Base-by-base conservation (phyloP, 2,888 invertebrate genomes). In the Endotricha flammealis region DNA sequence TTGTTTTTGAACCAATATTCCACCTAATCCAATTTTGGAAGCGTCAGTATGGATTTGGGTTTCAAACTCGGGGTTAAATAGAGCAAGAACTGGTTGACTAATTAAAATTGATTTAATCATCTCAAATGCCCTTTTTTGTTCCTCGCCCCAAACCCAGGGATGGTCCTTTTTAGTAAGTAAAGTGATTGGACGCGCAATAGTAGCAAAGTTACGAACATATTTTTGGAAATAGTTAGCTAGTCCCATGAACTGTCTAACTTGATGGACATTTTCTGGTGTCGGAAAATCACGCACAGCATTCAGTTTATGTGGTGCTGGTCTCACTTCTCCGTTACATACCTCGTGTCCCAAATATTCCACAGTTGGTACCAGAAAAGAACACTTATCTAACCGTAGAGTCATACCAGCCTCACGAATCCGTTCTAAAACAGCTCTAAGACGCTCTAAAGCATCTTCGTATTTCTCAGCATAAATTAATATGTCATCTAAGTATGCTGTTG, bases 171-270 rank as follows among this genome's bases (percentile, higher is more conserved):
- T 16, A 4, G 16, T 16, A 16, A 16, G 6, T 4, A 16, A 3
- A 4, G 16, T 16, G 16, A 16, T 16, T 4, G 16, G 16, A 6
- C 16, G 16, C 6, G 16, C 16, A 16, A 16, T 16, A 4, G 4
- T 6, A 16, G 32, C 32, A 13, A 32, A 32, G 13, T 13, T 13
- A 8, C 6, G 8, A 1, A 32, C 13, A n/a, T 22, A 13, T 23
- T 40, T 41, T 5, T 43, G 27, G 29, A 41, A 45, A 28, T 43
- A 43, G n/a, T 40, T 43, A 1, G 44, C 38, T 9, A 47, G 24
- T 3, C 45, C 48, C 13, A 48, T 9, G 23, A 48, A 48, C 14
- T 45, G 45, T 5, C 48, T 38, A 1, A 42, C 11, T 13, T 48
- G 36, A 23, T 48, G 43, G 6, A 44, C 31, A 24, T 40, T 46